Percentiles rank a stretch among this genome's conserved stretches.
Conservation (phyloP, 2,113 vertebrate species). For the Lagopus muta region DNA sequence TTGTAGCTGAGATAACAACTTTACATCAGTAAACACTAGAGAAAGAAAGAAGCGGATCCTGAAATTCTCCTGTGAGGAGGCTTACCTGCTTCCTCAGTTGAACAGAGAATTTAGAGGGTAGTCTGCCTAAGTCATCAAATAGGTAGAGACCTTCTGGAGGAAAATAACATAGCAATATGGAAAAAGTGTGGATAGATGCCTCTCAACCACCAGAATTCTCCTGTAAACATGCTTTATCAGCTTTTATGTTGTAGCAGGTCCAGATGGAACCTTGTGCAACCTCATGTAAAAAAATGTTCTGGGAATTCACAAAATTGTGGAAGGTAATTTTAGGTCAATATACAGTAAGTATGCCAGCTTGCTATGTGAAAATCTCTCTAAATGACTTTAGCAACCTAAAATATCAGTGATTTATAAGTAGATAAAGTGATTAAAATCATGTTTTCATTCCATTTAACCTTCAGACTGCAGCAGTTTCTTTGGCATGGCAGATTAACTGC, state of each 20-base stretch:
- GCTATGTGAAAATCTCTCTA: slow-evolving; percentile 40
- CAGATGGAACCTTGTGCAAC: not conserved
- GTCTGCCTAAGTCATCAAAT: rapidly evolving
- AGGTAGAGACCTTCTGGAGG: not conserved
- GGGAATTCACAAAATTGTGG: not conserved
- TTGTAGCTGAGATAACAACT: not conserved
- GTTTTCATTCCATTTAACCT: slow-evolving; percentile 59
- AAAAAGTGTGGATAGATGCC: not conserved
- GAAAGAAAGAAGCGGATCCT: not conserved
- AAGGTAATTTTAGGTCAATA: slow-evolving; percentile 39
- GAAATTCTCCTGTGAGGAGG: not conserved
- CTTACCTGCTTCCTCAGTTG: not conserved
- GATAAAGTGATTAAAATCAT: slow-evolving; percentile 63
- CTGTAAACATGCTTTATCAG: not conserved
- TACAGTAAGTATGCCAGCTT: slow-evolving; percentile 17
- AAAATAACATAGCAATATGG: not conserved
- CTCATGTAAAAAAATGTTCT: not conserved
- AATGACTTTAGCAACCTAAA: not conserved
- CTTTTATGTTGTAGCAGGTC: not conserved
- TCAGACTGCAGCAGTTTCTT: not conserved
- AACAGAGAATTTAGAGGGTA: not conserved
- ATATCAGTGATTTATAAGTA: slow-evolving; percentile 57
- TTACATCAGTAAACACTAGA: not conserved
- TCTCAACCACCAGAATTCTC: not conserved
- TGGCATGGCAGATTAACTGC: not conserved